phyloP scores from a whole-genome alignment of 1,140 invertebrate genomes.

The Drosophila sp. region DNA sequence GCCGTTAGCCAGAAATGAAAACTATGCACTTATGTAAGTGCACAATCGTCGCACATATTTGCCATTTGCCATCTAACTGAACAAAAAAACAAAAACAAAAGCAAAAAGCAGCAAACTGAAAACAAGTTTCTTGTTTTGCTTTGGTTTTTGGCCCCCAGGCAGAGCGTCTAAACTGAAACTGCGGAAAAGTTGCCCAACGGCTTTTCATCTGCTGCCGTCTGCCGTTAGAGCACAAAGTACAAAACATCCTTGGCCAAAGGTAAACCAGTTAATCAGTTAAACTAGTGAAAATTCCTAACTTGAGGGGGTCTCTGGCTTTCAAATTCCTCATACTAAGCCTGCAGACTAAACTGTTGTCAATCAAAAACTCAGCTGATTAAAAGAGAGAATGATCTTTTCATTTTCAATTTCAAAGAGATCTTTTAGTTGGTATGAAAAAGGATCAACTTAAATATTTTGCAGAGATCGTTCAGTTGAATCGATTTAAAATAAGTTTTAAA shows the following conservation, averaged over 20 bases:
- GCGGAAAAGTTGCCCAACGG: conserved; percentile 67
- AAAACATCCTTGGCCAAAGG: conserved; percentile 77
- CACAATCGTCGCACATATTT: conserved; percentile 46
- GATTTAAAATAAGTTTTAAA: no score
- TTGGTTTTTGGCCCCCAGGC: conserved; percentile 40
- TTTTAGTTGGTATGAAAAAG: no score
- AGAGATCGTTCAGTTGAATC: no score
- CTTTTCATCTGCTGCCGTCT: conserved; percentile 56
- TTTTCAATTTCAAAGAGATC: no score
- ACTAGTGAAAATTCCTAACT: background rate
- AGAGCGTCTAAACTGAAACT: conserved; percentile 2
- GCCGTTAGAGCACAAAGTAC: conserved; percentile 46
- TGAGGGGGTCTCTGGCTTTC: background rate
- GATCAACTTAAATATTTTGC: no score
- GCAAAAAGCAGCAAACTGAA: conserved; percentile 31
- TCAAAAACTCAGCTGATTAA: no score
- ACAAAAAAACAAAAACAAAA: conserved; percentile 33
- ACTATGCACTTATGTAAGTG: conserved; percentile 66
- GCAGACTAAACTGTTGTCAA: no score
- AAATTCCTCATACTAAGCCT: background rate
- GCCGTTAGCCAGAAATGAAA: conserved; percentile 10
- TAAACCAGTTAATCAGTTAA: conserved; percentile 73
- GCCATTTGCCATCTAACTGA: conserved; percentile 54
- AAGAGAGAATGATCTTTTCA: no score
- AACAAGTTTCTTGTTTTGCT: conserved; percentile 72